Conservation (phyloP, 2,113 vertebrate species). For the Passerina amoena region DNA sequence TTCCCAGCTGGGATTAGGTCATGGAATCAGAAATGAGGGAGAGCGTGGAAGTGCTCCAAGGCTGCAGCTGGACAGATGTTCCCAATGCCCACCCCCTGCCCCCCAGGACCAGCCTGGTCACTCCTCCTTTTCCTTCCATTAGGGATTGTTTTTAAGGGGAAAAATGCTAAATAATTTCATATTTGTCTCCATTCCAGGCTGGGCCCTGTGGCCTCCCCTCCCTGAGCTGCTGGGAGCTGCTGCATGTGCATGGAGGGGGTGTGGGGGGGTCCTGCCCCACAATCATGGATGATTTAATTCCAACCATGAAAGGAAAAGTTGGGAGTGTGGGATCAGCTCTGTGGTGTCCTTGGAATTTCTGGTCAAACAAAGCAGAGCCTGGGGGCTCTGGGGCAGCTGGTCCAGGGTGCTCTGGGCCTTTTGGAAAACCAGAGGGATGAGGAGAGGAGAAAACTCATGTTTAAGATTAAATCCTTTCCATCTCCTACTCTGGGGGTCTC, state of each 20-base stretch:
- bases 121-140: background rate
- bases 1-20: constrained; percentile 3
- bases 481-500: rapidly evolving
- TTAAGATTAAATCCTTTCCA: background rate
- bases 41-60: background rate
- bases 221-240: background rate
- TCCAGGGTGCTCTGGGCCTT: background rate
- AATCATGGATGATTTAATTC: rapidly evolving
- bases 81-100: background rate
- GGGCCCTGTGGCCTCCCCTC: background rate
- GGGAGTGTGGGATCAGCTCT: background rate
- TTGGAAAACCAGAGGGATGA: background rate
- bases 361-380: background rate
- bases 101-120: background rate
- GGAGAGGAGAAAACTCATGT: background rate
- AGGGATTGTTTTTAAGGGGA: background rate
- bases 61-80: background rate
- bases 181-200: background rate
- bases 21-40: background rate
- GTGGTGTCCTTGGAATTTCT: background rate
- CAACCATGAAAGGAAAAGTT: background rate
- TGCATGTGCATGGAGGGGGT: background rate
- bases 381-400: background rate
- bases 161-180: background rate
- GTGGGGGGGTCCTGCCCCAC: background rate